Conservation (phyloP, 2,888 invertebrate genomes). For the Lepidochrysops patricia region DNA sequence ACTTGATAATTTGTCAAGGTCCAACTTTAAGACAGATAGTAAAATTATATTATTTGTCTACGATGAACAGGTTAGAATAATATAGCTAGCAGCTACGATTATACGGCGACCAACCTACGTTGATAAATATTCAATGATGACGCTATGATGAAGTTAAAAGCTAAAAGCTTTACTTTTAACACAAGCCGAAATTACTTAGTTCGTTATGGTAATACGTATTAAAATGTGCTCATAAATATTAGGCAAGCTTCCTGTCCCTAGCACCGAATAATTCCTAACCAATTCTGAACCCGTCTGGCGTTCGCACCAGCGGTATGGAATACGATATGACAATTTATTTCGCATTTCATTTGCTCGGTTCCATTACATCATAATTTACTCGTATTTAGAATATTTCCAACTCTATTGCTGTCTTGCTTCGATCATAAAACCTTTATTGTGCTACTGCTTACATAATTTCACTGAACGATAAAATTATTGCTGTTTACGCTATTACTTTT, state of each 20-base stretch:
- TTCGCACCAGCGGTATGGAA: conserved; percentile 8
- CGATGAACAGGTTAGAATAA: too few species aligned
- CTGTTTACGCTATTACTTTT: too few species aligned
- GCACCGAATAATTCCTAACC: background rate
- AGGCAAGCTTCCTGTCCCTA: conserved; percentile 14
- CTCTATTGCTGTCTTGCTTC: background rate
- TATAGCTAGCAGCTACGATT: too few species aligned
- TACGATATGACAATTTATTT: conserved; percentile 14
- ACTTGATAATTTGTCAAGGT: too few species aligned
- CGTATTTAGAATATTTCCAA: conserved; percentile 4
- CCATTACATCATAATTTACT: background rate
- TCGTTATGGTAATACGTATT: background rate
- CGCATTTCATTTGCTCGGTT: background rate
- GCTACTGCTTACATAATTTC: too few species aligned
- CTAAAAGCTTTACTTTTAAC: background rate
- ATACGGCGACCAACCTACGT: too few species aligned
- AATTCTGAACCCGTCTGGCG: background rate
- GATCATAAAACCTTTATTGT: background rate
- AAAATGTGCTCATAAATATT: conserved; percentile 11
- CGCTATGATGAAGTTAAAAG: too few species aligned
- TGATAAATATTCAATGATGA: too few species aligned
- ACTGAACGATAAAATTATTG: background rate
- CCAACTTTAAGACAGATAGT: too few species aligned
- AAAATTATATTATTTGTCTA: too few species aligned
- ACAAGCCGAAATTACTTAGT: background rate